These are phyloP conservation scores for Netelia melanura DNA, from an alignment of 2,888 invertebrate genomes.

Conservation along the genomic window DNA sequence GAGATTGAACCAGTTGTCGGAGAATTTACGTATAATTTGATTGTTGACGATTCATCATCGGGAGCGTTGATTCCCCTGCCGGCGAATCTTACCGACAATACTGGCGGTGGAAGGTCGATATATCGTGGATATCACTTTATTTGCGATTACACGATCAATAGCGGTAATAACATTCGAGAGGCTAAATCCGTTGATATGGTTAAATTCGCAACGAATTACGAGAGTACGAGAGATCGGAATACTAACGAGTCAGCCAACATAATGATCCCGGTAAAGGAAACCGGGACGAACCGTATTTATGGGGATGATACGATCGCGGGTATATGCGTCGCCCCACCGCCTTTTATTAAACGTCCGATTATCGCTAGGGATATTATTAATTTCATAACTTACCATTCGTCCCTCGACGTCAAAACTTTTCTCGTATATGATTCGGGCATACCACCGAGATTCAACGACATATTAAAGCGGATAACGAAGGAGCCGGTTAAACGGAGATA, in stretches of 20 bases:
- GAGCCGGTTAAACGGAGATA: constrained; percentile 74
- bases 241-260: constrained; percentile 64
- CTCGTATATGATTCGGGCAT: constrained; percentile 88
- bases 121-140: constrained; percentile 86
- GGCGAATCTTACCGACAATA: constrained; percentile 82
- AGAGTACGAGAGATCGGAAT: constrained; percentile 5
- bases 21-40: constrained; percentile 74
- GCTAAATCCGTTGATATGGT: constrained; percentile 32
- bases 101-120: constrained; percentile 78
- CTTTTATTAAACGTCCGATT: constrained; percentile 81
- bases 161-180: neutral
- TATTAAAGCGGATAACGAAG: constrained; percentile 83
- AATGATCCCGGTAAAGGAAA: constrained; percentile 72
- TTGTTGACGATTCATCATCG: constrained; percentile 62
- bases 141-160: constrained; percentile 72
- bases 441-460: constrained; percentile 84
- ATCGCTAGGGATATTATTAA: constrained; percentile 87
- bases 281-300: no score
- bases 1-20: constrained; percentile 87
- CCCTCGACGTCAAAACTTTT: constrained; percentile 89
- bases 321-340: constrained; percentile 88
- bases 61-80: constrained; percentile 83
- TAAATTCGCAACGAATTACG: constrained; percentile 7
- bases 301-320: constrained; percentile 85
- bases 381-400: constrained; percentile 89